These are phyloP conservation scores for Xylophagus ater DNA, from an alignment of 2,888 invertebrate species.

Conservation along the genomic window DNA sequence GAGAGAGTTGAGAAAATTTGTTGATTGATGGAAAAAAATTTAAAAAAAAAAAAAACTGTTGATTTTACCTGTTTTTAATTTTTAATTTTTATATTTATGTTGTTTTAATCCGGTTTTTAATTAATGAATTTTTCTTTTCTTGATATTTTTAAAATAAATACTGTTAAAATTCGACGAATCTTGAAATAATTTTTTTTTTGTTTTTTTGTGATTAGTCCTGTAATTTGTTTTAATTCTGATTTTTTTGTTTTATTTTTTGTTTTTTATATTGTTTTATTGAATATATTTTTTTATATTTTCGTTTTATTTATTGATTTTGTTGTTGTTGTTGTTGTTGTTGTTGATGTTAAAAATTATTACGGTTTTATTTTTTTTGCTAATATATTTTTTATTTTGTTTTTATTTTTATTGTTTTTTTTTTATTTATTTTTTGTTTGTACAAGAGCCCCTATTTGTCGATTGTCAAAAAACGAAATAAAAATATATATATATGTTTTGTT, in stretches of 20 bases:
- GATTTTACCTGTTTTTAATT: conserved; percentile 15
- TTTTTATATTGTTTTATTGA: conserved; percentile 4
- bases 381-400: conserved; percentile 8
- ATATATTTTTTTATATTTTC: conserved; percentile 9
- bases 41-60: too few relatives aligned
- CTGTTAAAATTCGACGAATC: conserved; percentile 4
- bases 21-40: too few relatives aligned
- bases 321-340: conserved; percentile 17
- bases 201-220: conserved; percentile 16
- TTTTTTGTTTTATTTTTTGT: conserved; percentile 17
- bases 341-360: conserved; percentile 10
- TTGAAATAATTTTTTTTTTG: conserved; percentile 11
- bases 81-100: conserved; percentile 15
- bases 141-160: too few relatives aligned
- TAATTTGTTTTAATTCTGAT: conserved; percentile 12
- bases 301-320: conserved; percentile 12
- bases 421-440: conserved; percentile 27
- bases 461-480: conserved; percentile 39
- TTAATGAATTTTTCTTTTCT: too few relatives aligned
- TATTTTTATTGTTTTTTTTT: conserved; percentile 3
- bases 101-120: too few relatives aligned
- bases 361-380: conserved; percentile 6
- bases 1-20: too few relatives aligned
- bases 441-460: conserved; percentile 42
- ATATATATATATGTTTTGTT: conserved; percentile 22